Evolutionary conservation across 1,140 invertebrate species (phyloP), one percentile per base, ranked within the genome.

Genomic region (Penaeus japonicus): DNA sequence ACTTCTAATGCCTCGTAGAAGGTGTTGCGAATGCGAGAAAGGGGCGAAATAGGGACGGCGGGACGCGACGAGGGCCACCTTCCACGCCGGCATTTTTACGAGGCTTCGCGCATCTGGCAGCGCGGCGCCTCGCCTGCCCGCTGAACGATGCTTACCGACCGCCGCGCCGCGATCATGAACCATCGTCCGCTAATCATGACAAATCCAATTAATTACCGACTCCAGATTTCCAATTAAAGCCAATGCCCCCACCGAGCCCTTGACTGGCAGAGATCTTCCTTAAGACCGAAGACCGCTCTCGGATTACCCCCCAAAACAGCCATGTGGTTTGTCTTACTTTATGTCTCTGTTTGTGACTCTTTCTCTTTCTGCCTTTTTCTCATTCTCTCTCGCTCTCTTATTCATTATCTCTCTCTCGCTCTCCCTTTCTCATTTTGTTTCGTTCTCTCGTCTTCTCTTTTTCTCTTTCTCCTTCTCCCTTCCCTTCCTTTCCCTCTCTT

Each of bases 151-250:
- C 20, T 83, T 65, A 73, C 86, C 53, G 86, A 53, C 30, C 62
- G 18, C 20, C 27, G 47, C 80, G 53, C 27, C 27, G 55, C 86
- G 35, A 83, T 82, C 86, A 83, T 82, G 79, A 88, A 83, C 65
- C 80, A 88, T 54, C 86, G 86, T 32, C 86, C 86, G 86, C 86
- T 88, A 88, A 88, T 88, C 86, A 88, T 88, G 86, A 88, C 86
- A 88, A 88, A 88, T 88, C 86, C 86, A 88, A 88, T 88, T 88
- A 88, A 88, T 88, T 88, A 88, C 86, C 86, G 86, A 88, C 86
- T 84, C 86, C 86, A 88, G 86, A 88, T 88, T 88, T 88, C 86
- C 86, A 88, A 88, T 88, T 88, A 88, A 88, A 88, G 80, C 86
- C 86, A 88, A 78, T 88, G 80, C 86, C 86, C 65, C 86, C 80